phyloP scores from a whole-genome alignment of 2,797 vertebrate genomes.

The Crenuchus spilurus region DNA sequence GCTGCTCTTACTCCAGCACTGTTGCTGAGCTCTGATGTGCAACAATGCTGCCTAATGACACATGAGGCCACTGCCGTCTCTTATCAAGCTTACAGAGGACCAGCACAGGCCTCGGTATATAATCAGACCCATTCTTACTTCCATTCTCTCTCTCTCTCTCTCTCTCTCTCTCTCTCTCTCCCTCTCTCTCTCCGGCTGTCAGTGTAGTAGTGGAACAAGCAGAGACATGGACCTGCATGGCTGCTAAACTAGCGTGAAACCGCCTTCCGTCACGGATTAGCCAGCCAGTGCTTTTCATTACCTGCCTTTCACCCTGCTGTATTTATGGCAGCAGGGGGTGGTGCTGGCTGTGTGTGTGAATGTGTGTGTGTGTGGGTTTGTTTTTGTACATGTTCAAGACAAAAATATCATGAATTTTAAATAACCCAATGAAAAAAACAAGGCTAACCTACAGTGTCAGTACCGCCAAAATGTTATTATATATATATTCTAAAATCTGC shows the following conservation, averaged over 20 bases:
- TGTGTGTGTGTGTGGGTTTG: neutral
- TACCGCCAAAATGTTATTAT: too few relatives aligned
- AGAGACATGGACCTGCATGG: slow-evolving; percentile 45
- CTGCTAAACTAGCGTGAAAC: slow-evolving; percentile 73
- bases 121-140: slow-evolving; percentile 47
- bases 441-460: neutral
- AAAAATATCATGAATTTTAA: neutral
- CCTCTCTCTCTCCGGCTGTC: slow-evolving; percentile 30
- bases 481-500: too few relatives aligned
- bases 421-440: neutral
- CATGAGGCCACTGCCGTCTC: slow-evolving; percentile 39
- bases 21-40: slow-evolving; percentile 33
- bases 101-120: slow-evolving; percentile 51
- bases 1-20: slow-evolving; percentile 4
- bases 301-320: slow-evolving; percentile 74
- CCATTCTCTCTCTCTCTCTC: slow-evolving; percentile 8
- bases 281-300: slow-evolving; percentile 72
- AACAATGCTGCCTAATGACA: slow-evolving; percentile 56
- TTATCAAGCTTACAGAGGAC: slow-evolving; percentile 51
- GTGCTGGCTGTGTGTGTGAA: slow-evolving; percentile 37
- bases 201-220: slow-evolving; percentile 44
- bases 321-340: slow-evolving; percentile 70
- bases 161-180: neutral
- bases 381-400: neutral
- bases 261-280: slow-evolving; percentile 68